A percentile compares a stretch with the other conserved stretches of the same genome.
Conservation (phyloP, 2,113 vertebrate species). For the Chaetops frenatus region DNA sequence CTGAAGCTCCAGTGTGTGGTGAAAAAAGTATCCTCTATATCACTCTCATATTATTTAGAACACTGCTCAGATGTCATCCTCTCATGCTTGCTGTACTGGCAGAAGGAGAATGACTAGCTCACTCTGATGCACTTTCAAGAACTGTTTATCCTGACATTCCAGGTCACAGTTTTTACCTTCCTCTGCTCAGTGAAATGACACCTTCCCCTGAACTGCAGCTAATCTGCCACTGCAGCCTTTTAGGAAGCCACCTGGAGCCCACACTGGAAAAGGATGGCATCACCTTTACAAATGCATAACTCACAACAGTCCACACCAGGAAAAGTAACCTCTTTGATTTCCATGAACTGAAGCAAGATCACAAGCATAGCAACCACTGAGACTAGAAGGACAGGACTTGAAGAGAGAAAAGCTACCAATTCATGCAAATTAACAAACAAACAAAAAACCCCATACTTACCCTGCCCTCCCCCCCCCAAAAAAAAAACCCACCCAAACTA, state of each 20-base stretch:
- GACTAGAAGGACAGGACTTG: neutral
- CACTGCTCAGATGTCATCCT: neutral
- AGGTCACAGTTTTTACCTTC: neutral
- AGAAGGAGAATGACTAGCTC: neutral
- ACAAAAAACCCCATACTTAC: accelerated
- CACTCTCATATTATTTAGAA: neutral
- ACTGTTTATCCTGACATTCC: neutral
- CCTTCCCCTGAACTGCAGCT: neutral
- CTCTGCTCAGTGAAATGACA: neutral
- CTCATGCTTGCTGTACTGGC: neutral
- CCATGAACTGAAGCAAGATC: neutral
- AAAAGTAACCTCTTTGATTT: neutral
- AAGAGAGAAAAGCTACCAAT: neutral
- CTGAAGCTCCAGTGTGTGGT: neutral
- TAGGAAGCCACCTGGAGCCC: neutral
- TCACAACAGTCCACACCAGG: neutral
- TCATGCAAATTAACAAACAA: neutral
- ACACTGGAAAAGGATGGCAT: neutral
- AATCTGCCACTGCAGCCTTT: neutral
- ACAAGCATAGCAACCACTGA: neutral
- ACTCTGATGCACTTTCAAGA: neutral
- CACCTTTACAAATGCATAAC: neutral
- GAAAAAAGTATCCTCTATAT: neutral
- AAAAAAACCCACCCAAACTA: too few relatives aligned
- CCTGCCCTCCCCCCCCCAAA: accelerated